Percentiles rank a stretch among this genome's conserved stretches.
These are phyloP conservation scores for Cactoblastis cactorum DNA, from an alignment of 2,888 invertebrate genomes.

Conservation along the genomic window DNA sequence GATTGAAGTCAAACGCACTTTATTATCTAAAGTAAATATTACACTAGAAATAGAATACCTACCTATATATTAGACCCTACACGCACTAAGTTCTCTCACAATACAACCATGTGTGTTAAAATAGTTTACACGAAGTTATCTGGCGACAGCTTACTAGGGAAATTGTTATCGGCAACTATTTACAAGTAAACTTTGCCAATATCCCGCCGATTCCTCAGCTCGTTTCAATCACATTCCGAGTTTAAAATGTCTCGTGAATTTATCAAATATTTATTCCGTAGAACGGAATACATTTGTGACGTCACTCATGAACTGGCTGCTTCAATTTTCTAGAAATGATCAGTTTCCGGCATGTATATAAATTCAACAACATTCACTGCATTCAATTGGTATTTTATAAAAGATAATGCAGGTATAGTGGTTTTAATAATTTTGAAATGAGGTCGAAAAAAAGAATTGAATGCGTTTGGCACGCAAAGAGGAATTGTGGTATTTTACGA, in stretches of 20 bases:
- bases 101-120: not conserved
- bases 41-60: no score
- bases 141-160: slow-evolving; percentile 36
- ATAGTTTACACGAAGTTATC: slow-evolving; percentile 29
- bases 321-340: not conserved
- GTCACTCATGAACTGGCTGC: not conserved
- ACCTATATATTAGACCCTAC: not conserved
- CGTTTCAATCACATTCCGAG: slow-evolving; percentile 14
- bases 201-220: slow-evolving; percentile 25
- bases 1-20: no score
- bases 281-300: not conserved
- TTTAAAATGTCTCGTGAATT: not conserved
- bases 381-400: not conserved
- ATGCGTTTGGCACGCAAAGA: no score
- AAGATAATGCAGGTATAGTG: no score
- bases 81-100: not conserved
- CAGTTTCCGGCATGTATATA: not conserved
- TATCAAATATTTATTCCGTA: slow-evolving; percentile 1
- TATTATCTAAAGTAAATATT: no score
- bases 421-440: no score
- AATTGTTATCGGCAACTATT: slow-evolving; percentile 38
- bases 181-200: slow-evolving; percentile 35
- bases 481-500: no score
- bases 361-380: not conserved
- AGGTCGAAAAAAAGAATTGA: no score